These are phyloP conservation scores for Strigamia maritima DNA, from an alignment of 2,888 invertebrate species.

Conservation along the genomic window DNA sequence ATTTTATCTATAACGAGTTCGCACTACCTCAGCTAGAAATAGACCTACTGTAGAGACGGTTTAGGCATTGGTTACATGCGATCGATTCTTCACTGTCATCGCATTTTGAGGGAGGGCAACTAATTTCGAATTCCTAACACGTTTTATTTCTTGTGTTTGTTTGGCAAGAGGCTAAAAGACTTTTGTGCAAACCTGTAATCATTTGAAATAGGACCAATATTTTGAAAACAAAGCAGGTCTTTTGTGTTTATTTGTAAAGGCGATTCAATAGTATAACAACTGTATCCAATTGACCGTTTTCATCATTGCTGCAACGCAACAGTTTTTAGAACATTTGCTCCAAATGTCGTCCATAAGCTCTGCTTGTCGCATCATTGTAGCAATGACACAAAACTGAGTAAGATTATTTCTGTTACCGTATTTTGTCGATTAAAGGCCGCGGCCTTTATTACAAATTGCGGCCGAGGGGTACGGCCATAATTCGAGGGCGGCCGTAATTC, in stretches of 20 bases:
- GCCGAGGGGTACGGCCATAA: too few relatives aligned
- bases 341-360: not conserved
- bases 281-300: not conserved
- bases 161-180: slow-evolving; percentile 4
- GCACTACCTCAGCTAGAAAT: not conserved
- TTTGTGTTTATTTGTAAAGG: not conserved
- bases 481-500: too few relatives aligned
- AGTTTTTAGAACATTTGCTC: not conserved
- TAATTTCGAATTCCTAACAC: slow-evolving; percentile 15
- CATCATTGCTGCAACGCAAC: not conserved
- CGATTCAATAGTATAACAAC: not conserved
- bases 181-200: not conserved
- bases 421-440: too few relatives aligned
- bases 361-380: not conserved
- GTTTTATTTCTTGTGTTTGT: slow-evolving; percentile 10
- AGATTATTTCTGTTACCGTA: not conserved
- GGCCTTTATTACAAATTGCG: too few relatives aligned
- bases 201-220: not conserved
- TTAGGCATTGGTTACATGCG: slow-evolving; percentile 2
- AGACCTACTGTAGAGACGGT: not conserved
- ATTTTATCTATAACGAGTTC: not conserved
- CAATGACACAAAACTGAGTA: not conserved
- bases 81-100: slow-evolving; percentile 15
- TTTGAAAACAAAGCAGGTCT: not conserved
- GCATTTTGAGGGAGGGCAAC: not conserved